These are phyloP conservation scores for Xanthia togata DNA, from an alignment of 2,888 invertebrate species.

Conservation along the genomic window DNA sequence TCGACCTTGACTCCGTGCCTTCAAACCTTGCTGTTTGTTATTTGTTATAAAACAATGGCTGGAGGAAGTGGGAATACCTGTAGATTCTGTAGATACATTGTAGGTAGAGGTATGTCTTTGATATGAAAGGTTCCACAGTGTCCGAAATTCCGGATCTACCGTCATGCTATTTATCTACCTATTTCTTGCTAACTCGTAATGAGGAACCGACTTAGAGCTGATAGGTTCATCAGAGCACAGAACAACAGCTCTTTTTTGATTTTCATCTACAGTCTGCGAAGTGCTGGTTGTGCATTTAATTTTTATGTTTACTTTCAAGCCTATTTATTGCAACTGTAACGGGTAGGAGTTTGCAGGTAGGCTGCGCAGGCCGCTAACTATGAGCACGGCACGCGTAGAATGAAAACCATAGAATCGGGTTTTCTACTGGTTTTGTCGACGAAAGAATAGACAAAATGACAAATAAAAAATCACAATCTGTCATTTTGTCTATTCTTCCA, in stretches of 20 bases:
- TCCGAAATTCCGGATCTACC: neutral
- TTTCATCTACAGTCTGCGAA: neutral
- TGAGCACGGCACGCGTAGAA: no score
- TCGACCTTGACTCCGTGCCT: conserved; percentile 74
- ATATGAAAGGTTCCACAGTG: neutral
- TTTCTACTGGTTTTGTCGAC: no score
- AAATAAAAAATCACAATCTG: no score
- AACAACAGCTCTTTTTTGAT: neutral
- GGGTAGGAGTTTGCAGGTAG: no score
- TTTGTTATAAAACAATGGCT: conserved; percentile 62
- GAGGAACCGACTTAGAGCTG: neutral
- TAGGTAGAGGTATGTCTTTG: conserved; percentile 1
- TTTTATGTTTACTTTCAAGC: no score
- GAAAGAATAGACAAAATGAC: no score
- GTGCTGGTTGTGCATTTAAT: no score
- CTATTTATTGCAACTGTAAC: no score
- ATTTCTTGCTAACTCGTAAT: no score
- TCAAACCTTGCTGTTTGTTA: conserved; percentile 54
- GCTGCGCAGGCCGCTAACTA: no score
- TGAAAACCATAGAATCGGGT: no score
- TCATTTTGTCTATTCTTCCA: no score
- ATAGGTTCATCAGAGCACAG: neutral
- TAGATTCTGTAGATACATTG: conserved; percentile 9
- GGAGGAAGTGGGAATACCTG: conserved; percentile 42
- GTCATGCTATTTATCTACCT: neutral